Evolutionary conservation across 1,140 invertebrate species (phyloP).

Genomic region (Papilio aristodemus): DNA sequence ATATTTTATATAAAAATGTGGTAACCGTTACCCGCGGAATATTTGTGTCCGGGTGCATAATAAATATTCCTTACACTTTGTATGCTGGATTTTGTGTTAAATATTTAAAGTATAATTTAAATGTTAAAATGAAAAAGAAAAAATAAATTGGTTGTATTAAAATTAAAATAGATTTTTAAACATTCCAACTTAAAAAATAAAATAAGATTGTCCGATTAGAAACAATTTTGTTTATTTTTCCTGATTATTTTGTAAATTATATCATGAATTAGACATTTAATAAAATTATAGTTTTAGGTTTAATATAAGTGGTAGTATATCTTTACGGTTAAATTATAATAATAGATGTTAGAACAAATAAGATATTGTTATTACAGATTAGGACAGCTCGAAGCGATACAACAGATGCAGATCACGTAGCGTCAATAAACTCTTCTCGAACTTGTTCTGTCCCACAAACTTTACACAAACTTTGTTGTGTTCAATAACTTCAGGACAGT

Average conservation of each 20-base stretch:
- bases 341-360: slow-evolving; percentile 2
- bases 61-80: neutral
- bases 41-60: slow-evolving; percentile 5
- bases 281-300: no score
- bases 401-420: slow-evolving; percentile 16
- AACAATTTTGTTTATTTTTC: no score
- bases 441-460: neutral
- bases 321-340: neutral
- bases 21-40: neutral
- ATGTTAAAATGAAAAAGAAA: neutral
- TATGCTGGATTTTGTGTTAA: neutral
- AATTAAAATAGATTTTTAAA: no score
- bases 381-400: slow-evolving; percentile 2
- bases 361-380: slow-evolving; percentile 15
- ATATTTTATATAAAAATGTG: slow-evolving; percentile 8
- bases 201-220: no score
- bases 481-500: slow-evolving; percentile 15
- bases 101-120: neutral
- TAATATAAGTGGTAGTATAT: no score
- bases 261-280: no score
- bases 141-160: no score
- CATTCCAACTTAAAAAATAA: no score
- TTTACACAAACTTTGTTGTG: slow-evolving; percentile 4
- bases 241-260: no score
- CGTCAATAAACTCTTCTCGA: neutral